Evolutionary conservation across 2,113 vertebrate species (phyloP), one percentile per base, ranked within the genome.

Genomic region (Muscicapa adusta): DNA sequence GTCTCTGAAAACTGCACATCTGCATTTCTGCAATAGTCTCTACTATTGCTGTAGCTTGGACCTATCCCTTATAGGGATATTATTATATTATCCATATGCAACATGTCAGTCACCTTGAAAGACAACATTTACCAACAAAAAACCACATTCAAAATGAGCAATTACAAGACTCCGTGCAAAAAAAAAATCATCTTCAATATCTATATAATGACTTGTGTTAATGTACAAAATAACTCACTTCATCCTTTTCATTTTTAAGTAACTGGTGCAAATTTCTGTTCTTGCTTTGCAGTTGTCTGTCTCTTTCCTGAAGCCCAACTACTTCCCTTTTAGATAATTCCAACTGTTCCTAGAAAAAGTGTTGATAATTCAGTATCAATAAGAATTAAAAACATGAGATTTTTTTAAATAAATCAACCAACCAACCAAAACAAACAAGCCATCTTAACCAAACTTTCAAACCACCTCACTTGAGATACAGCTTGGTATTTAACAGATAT

Each of bases 221-320:
- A 51, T 42, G 28, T 66, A 85, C 25, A 84, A 13, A 45, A 42
- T 42, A 76, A 97, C 97, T 97, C 97, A 99, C 99, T 98, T 99
- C 99, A 66, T 99, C 99, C 93, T 99, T 99, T 89, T 99, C 99
- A 57, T 98, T 99, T 98, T 99, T 99, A 84, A 99, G 98, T 89
- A 99, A 98, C 94, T 98, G 99, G 91, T 99, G 99, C 86, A 99
- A 96, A 92, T 98, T 99, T 96, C 98, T 98, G 72, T 99, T 99
- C 97, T 99, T 99, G 94, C 98, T 98, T 51, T 99, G 99, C 7
- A 99, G 96, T 95, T 99, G 99, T 78, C 99, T 98, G 85, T 99
- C 99, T 29, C 98, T 98, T 96, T 99, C 99, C 65, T 99, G 98
- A 57, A 99, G 98, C 50, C 98, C 98, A 18, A 98, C 98, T 94